Evolutionary conservation across 1,140 invertebrate genomes (phyloP).

Genomic region (Zaprionus vittiger): DNA sequence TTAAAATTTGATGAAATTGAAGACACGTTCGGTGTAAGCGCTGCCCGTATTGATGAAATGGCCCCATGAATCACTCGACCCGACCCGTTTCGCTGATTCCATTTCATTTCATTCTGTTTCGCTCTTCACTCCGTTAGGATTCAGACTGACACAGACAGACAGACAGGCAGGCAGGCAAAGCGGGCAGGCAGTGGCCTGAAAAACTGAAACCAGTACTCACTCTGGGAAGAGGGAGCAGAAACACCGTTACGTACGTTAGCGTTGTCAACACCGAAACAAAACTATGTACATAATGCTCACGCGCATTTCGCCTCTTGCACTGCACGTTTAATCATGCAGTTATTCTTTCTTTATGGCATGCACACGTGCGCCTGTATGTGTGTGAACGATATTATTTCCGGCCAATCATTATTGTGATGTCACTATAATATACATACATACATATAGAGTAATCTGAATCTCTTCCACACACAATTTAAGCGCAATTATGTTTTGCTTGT

Average conservation of each 20-base stretch:
- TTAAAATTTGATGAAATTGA: conserved; percentile 19
- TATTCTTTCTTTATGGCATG: neutral
- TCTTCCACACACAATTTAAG: conserved; percentile 22
- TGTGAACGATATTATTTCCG: conserved; percentile 39
- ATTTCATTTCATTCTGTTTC: neutral
- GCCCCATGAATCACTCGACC: conserved; percentile 9
- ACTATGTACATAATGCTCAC: conserved; percentile 6
- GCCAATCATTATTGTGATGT: conserved; percentile 38
- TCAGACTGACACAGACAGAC: neutral
- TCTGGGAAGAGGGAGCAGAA: neutral
- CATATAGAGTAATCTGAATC: conserved; percentile 27
- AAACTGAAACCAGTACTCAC: neutral
- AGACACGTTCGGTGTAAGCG: conserved; percentile 11
- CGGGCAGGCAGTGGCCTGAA: neutral
- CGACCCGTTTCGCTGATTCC: neutral
- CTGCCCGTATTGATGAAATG: conserved; percentile 25
- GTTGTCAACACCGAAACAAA: conserved; percentile 16
- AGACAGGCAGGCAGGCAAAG: too few species aligned
- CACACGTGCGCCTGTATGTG: neutral
- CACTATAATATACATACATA: conserved; percentile 6
- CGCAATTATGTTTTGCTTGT: conserved; percentile 15
- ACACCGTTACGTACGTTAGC: neutral
- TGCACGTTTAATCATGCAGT: neutral
- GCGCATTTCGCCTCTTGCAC: neutral
- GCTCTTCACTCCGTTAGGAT: conserved; percentile 1